phyloP scores from a whole-genome alignment of 2,113 vertebrate species.

The Melanotaenia duboulayi region DNA sequence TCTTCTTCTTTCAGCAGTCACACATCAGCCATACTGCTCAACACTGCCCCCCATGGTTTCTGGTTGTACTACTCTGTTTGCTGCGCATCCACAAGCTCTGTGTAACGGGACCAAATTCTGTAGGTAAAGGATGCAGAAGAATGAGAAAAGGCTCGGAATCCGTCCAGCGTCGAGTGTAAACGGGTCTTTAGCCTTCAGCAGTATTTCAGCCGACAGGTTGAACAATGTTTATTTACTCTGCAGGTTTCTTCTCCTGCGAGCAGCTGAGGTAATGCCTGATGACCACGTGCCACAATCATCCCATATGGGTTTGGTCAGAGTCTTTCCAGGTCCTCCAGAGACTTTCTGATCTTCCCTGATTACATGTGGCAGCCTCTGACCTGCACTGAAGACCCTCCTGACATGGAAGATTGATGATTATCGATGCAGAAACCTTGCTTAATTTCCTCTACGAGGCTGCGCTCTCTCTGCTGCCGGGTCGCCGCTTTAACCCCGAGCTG shows the following conservation, averaged over 20 bases:
- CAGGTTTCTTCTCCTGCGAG: constrained; percentile 6
- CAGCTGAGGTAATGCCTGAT: constrained; percentile 60
- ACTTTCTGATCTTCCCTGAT: constrained; percentile 81
- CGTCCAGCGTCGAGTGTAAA: too few species aligned
- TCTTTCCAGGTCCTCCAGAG: constrained; percentile 58
- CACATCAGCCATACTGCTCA: too few species aligned
- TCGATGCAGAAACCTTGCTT: constrained; percentile 82
- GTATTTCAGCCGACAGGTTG: background rate
- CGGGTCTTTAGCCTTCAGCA: background rate
- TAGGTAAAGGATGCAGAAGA: too few species aligned
- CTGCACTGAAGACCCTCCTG: constrained; percentile 74
- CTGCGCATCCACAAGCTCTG: too few species aligned
- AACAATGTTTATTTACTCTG: constrained; percentile 4
- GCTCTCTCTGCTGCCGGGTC: constrained; percentile 63
- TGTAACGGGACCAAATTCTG: too few species aligned
- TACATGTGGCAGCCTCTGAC: constrained; percentile 83
- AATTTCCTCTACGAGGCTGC: constrained; percentile 74
- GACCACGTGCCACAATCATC: constrained; percentile 64
- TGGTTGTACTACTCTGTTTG: too few species aligned
- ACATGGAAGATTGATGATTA: constrained; percentile 82
- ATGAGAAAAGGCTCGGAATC: too few species aligned
- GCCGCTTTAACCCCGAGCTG: constrained; percentile 61
- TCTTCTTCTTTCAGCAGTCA: too few species aligned
- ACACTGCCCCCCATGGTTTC: too few species aligned
- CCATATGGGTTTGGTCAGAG: constrained; percentile 82